These are phyloP conservation scores for Apostichopus californicus DNA, from an alignment of 35 echinoderm and acorn worm genomes.

Conservation along the genomic window DNA sequence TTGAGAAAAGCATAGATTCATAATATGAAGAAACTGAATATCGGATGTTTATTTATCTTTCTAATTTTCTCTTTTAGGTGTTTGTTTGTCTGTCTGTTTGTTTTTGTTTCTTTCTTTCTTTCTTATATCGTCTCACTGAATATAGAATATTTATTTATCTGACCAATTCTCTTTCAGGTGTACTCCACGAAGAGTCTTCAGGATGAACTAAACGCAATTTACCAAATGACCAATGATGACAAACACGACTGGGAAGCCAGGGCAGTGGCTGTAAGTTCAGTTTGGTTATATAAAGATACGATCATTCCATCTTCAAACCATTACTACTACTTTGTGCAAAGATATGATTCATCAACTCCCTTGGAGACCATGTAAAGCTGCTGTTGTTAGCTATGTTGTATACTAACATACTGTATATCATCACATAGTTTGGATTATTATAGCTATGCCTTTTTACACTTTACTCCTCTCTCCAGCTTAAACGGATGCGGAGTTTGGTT, in stretches of 20 bases:
- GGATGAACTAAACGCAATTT: constrained; percentile 82
- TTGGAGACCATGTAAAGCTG: neutral
- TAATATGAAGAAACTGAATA: no score
- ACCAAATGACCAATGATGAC: constrained; percentile 75
- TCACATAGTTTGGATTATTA: neutral
- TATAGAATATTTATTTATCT: neutral
- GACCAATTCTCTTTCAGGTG: constrained; percentile 55
- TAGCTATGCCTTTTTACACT: constrained; percentile 15
- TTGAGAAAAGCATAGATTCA: no score
- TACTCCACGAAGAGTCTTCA: constrained; percentile 76
- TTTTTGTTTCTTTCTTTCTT: no score
- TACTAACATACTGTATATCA: neutral
- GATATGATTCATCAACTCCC: no score
- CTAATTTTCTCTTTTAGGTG: no score
- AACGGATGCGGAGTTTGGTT: constrained; percentile 83
- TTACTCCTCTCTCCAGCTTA: constrained; percentile 61
- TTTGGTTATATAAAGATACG: neutral
- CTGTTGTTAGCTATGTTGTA: neutral
- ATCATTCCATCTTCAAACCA: no score
- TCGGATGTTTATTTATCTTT: no score
- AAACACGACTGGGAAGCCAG: constrained; percentile 91
- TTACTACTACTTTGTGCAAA: no score
- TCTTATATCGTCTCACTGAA: no score
- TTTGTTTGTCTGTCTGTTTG: no score
- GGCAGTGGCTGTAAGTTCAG: constrained; percentile 78